These are phyloP conservation scores for Hipparchia semele DNA, from an alignment of 2,888 invertebrate genomes.

Conservation along the genomic window DNA sequence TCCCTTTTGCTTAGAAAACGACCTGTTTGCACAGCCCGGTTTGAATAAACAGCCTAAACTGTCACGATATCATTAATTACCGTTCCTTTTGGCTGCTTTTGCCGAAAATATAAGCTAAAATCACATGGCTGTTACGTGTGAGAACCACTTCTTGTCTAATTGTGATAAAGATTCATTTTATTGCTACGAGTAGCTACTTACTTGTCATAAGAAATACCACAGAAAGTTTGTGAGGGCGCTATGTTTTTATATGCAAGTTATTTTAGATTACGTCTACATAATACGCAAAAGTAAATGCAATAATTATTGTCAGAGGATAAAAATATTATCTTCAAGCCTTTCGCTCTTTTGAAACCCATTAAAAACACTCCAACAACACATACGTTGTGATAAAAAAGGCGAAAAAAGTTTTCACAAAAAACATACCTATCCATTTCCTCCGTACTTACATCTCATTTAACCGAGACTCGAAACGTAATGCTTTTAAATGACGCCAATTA, in stretches of 20 bases:
- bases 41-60: slow-evolving; percentile 65
- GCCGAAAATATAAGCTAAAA: slow-evolving; percentile 43
- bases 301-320: slow-evolving; percentile 11
- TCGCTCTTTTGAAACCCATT: slow-evolving; percentile 11
- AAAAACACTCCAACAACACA: slow-evolving; percentile 14
- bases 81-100: slow-evolving; percentile 52
- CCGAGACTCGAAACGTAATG: slow-evolving; percentile 23
- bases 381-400: slow-evolving; percentile 8
- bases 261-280: not conserved
- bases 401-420: not conserved
- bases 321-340: slow-evolving; percentile 8
- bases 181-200: not conserved
- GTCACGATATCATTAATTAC: slow-evolving; percentile 74
- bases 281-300: not conserved
- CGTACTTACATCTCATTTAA: slow-evolving; percentile 27
- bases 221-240: not conserved
- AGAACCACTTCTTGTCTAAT: slow-evolving; percentile 13
- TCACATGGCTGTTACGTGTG: slow-evolving; percentile 22
- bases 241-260: not conserved
- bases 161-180: not conserved
- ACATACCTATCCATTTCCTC: not conserved
- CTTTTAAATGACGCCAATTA: slow-evolving; percentile 41
- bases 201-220: not conserved
- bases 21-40: slow-evolving; percentile 71
- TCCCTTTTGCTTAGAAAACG: slow-evolving; percentile 59